Evolutionary conservation across 2,888 invertebrate species (phyloP).

Genomic region (Oxystoma pomonae): DNA sequence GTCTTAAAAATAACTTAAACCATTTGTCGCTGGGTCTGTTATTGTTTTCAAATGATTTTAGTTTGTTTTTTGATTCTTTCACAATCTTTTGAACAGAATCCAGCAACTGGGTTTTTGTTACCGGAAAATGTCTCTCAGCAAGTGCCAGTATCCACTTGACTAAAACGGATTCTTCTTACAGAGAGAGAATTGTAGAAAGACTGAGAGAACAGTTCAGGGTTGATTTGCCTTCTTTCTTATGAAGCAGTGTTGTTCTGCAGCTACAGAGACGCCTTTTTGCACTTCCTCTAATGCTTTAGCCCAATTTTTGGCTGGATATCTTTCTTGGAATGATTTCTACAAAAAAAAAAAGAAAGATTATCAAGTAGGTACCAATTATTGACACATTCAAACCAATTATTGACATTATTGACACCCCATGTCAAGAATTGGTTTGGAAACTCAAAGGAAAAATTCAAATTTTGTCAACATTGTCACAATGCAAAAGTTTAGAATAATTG

Average conservation of each 20-base stretch:
- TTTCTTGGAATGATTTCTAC: neutral
- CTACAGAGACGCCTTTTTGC: neutral
- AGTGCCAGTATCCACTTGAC: too few relatives aligned
- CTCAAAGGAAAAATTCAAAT: neutral
- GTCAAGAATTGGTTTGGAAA: neutral
- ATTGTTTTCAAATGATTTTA: constrained; percentile 3
- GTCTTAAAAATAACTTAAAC: constrained; percentile 4
- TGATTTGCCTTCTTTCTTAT: constrained; percentile 6
- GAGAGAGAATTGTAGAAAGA: neutral
- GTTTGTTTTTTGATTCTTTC: neutral
- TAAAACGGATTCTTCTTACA: constrained; percentile 3
- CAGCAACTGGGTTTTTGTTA: neutral
- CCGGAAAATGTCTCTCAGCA: constrained; percentile 6
- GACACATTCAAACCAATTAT: too few relatives aligned
- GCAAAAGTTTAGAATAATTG: neutral
- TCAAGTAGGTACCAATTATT: neutral
- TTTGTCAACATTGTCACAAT: neutral
- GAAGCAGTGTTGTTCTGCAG: neutral
- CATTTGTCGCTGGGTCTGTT: constrained; percentile 4
- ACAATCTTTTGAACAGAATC: constrained; percentile 1
- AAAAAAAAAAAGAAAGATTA: neutral
- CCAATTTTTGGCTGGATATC: neutral
- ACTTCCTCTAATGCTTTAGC: neutral
- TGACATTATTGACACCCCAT: neutral
- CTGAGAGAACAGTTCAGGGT: neutral